A percentile compares a stretch with the other conserved stretches of the same genome.
These are phyloP conservation scores for Graphium colonna DNA, from an alignment of 2,888 invertebrate species.

Conservation along the genomic window DNA sequence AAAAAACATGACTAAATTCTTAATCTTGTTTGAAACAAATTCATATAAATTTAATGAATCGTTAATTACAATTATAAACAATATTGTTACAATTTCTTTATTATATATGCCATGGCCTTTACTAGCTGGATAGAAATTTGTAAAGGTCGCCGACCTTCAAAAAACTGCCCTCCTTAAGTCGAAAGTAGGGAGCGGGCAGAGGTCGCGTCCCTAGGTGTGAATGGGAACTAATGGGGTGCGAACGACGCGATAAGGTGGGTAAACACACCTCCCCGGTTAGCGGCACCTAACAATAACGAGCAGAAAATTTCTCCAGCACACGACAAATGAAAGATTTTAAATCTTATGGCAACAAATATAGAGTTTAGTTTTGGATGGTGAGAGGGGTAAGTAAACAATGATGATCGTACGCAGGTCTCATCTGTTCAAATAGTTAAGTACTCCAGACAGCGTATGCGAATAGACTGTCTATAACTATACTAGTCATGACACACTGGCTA, in stretches of 20 bases:
- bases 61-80: too few relatives aligned
- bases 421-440: neutral
- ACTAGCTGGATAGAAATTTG: too few relatives aligned
- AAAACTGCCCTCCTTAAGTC: neutral
- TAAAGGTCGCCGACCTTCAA: neutral
- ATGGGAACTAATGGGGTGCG: constrained; percentile 45
- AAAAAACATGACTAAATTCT: too few relatives aligned
- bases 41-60: too few relatives aligned
- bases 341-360: neutral
- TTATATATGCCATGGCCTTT: too few relatives aligned
- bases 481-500: too few relatives aligned
- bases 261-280: constrained; percentile 30
- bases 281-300: neutral
- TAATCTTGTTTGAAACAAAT: too few relatives aligned
- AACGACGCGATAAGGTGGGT: constrained; percentile 45
- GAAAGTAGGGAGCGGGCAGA: constrained; percentile 21
- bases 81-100: too few relatives aligned
- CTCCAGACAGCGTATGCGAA: too few relatives aligned
- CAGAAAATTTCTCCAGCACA: neutral
- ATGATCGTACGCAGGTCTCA: neutral
- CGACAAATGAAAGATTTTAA: neutral
- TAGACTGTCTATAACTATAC: too few relatives aligned
- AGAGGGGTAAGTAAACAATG: neutral
- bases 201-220: constrained; percentile 36
- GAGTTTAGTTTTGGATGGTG: neutral